Conservation (phyloP, 2,888 invertebrate species). For the Belgica antarctica region DNA sequence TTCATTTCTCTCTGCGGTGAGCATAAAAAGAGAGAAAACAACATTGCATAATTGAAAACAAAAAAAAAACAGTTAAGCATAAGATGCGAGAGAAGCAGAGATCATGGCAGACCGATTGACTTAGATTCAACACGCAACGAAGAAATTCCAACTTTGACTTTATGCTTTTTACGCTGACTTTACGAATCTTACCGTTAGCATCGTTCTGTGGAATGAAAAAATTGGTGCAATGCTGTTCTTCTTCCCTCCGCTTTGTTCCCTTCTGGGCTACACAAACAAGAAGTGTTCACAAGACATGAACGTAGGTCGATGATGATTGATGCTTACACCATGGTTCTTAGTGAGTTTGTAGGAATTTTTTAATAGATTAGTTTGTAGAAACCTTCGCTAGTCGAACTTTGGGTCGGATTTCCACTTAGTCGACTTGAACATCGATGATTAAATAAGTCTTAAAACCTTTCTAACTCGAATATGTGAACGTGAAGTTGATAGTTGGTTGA, state of each 20-base stretch:
- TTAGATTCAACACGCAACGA: conserved; percentile 7
- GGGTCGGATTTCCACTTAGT: too few species aligned
- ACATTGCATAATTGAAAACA: conserved; percentile 27
- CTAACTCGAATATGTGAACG: too few species aligned
- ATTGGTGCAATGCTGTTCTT: conserved; percentile 8
- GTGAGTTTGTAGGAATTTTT: too few species aligned
- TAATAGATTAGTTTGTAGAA: too few species aligned
- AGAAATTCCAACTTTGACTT: neutral
- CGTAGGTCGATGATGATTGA: too few species aligned
- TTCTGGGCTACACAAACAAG: too few species aligned
- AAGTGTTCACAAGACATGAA: too few species aligned
- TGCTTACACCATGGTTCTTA: too few species aligned
- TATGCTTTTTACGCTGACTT: conserved; percentile 22
- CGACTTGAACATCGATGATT: too few species aligned
- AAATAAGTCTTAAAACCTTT: too few species aligned
- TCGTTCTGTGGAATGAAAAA: neutral
- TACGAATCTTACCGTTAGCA: conserved; percentile 27
- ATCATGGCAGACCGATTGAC: neutral
- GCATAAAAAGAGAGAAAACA: conserved; percentile 15
- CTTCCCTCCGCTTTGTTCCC: neutral
- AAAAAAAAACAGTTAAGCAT: neutral
- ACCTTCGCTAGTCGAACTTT: too few species aligned
- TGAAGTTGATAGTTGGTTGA: too few species aligned
- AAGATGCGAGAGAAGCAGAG: neutral
- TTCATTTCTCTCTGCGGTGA: conserved; percentile 17